These are phyloP conservation scores for Boloria selene DNA, from an alignment of 2,888 invertebrate species.

Conservation along the genomic window DNA sequence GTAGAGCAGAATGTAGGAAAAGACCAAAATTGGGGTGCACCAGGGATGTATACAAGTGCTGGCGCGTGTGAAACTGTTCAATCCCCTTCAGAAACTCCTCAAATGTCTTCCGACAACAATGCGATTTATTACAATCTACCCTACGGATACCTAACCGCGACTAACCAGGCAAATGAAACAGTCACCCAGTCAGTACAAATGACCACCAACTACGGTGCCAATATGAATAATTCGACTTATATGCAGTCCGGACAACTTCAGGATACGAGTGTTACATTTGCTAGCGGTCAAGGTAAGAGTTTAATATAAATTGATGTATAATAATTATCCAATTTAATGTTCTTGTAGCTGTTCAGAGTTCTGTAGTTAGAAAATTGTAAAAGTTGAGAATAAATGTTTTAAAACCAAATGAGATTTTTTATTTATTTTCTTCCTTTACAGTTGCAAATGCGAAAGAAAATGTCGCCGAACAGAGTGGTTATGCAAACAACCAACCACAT, in stretches of 20 bases:
- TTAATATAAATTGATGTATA: slow-evolving; percentile 35
- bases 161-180: slow-evolving; percentile 57
- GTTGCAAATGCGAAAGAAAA: slow-evolving; percentile 65
- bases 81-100: slow-evolving; percentile 69
- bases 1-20: slow-evolving; percentile 52
- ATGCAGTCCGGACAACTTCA: slow-evolving; percentile 64
- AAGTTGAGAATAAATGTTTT: slow-evolving; percentile 53
- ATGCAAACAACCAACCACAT: not conserved
- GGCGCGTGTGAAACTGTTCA: slow-evolving; percentile 72
- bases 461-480: slow-evolving; percentile 33
- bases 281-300: slow-evolving; percentile 71
- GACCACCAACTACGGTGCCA: slow-evolving; percentile 62
- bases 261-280: slow-evolving; percentile 61
- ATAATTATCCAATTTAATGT: slow-evolving; percentile 11
- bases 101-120: slow-evolving; percentile 47
- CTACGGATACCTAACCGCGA: slow-evolving; percentile 72
- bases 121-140: slow-evolving; percentile 72
- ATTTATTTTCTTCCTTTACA: slow-evolving; percentile 60
- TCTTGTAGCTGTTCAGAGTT: slow-evolving; percentile 11
- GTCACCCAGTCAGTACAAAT: slow-evolving; percentile 49
- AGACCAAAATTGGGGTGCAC: slow-evolving; percentile 56
- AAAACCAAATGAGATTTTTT: slow-evolving; percentile 51
- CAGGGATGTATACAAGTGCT: slow-evolving; percentile 74
- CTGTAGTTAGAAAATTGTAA: slow-evolving; percentile 35
- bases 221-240: slow-evolving; percentile 67